Percentiles rank a stretch among this genome's conserved stretches.
These are phyloP conservation scores for Euzetes globulus DNA, from an alignment of 2,888 invertebrate species.

Conservation along the genomic window DNA sequence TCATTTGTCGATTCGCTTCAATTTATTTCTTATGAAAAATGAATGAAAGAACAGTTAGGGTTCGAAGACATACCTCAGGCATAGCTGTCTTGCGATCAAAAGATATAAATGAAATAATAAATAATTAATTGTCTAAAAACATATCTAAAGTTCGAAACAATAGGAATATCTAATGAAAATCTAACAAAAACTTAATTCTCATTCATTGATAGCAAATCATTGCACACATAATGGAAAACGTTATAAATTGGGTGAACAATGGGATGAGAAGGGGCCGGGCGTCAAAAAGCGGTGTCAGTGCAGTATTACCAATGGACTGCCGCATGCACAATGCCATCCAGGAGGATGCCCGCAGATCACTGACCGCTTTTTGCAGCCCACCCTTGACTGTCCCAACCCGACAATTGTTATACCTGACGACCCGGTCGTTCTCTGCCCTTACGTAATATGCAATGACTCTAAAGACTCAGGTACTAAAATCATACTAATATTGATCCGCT, in stretches of 20 bases:
- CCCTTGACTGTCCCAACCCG: constrained; percentile 40
- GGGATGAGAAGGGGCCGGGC: constrained; percentile 38
- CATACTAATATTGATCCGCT: background rate
- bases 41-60: background rate
- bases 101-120: background rate
- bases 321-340: constrained; percentile 33
- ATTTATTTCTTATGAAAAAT: background rate
- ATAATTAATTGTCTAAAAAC: constrained; percentile 3
- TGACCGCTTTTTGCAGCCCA: constrained; percentile 38
- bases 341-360: constrained; percentile 41
- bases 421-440: constrained; percentile 41
- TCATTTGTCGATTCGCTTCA: background rate
- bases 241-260: constrained; percentile 40
- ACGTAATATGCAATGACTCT: constrained; percentile 42
- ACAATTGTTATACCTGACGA: constrained; percentile 41
- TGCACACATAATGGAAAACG: constrained; percentile 40
- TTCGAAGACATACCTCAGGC: too few relatives aligned
- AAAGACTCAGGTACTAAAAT: constrained; percentile 37
- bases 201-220: constrained; percentile 33
- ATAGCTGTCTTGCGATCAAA: background rate
- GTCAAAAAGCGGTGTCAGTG: constrained; percentile 33
- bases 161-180: constrained; percentile 13
- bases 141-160: constrained; percentile 1
- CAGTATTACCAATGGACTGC: constrained; percentile 37
- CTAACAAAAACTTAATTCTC: constrained; percentile 14